These are phyloP conservation scores for Lordiphosa stackelbergi DNA, from an alignment of 1,140 invertebrate genomes.

Conservation along the genomic window DNA sequence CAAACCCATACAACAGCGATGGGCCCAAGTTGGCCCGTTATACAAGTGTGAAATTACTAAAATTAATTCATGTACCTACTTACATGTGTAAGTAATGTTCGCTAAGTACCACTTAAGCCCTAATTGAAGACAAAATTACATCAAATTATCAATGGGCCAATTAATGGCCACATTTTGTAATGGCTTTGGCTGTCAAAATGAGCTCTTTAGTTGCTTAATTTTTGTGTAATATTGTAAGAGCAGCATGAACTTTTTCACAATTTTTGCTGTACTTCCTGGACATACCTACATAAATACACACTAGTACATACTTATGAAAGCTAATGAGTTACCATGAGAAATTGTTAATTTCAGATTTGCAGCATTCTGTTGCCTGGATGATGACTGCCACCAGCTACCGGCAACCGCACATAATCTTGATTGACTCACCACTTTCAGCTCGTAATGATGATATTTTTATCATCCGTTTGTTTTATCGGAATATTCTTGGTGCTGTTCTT, in stretches of 20 bases:
- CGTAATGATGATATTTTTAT: conserved; percentile 51
- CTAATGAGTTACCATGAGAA: conserved; percentile 48
- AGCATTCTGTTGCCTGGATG: conserved; percentile 11
- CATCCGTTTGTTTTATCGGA: conserved; percentile 51
- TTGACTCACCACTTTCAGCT: conserved; percentile 36
- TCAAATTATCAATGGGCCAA: conserved; percentile 9
- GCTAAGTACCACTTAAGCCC: no score
- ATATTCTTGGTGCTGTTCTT: conserved; percentile 34
- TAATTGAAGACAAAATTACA: conserved; percentile 10
- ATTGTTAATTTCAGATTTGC: conserved; percentile 22
- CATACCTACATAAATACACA: no score
- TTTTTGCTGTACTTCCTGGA: conserved; percentile 9
- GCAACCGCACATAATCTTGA: conserved; percentile 41
- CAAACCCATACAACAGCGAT: no score
- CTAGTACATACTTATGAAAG: neutral
- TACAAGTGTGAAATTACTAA: no score
- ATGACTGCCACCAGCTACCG: conserved; percentile 17
- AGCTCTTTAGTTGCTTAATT: conserved; percentile 16
- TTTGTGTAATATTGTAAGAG: conserved; percentile 13
- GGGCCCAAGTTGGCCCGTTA: no score
- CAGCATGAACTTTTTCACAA: conserved; percentile 3
- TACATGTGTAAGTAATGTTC: no score
- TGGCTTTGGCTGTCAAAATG: conserved; percentile 4
- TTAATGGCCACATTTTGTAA: conserved; percentile 3
- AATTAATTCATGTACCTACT: no score